Evolutionary conservation across 2,113 vertebrate genomes (phyloP).

Genomic region (Gavialis gangeticus): DNA sequence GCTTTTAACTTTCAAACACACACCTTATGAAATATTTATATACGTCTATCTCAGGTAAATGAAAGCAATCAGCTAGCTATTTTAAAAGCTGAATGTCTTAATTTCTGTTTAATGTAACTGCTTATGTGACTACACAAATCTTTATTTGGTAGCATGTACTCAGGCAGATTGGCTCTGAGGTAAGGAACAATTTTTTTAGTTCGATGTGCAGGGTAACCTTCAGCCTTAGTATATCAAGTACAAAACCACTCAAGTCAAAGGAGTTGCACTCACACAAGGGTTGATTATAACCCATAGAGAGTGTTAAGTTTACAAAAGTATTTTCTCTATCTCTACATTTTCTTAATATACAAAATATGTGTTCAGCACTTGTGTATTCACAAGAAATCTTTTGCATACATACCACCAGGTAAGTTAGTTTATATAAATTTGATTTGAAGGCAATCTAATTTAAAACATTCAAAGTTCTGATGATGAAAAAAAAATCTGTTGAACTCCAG

Average conservation of each 20-base stretch:
- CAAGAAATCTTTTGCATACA: not conserved
- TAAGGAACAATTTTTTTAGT: not conserved
- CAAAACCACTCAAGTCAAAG: not conserved
- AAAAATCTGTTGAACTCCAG: not conserved
- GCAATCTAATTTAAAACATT: constrained; percentile 2
- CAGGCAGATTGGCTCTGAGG: not conserved
- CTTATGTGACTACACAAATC: not conserved
- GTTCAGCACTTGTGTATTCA: not conserved
- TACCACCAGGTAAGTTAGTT: not conserved
- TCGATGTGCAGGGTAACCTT: not conserved
- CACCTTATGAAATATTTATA: not conserved
- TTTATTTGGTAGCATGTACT: rapidly evolving
- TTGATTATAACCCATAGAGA: not conserved
- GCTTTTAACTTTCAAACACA: not conserved
- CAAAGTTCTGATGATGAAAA: not conserved
- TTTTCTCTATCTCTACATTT: not conserved
- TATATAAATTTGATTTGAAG: not conserved
- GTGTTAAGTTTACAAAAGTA: not conserved
- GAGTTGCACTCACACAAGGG: not conserved
- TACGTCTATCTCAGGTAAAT: not conserved
- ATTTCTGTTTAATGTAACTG: not conserved
- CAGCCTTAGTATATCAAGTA: not conserved
- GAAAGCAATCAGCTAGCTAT: not conserved
- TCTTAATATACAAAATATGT: not conserved
- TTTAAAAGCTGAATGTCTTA: not conserved